Percentiles rank a stretch among this genome's conserved stretches.
Conservation (phyloP, 2,888 invertebrate species). For the Lasioglossum zephyrum region DNA sequence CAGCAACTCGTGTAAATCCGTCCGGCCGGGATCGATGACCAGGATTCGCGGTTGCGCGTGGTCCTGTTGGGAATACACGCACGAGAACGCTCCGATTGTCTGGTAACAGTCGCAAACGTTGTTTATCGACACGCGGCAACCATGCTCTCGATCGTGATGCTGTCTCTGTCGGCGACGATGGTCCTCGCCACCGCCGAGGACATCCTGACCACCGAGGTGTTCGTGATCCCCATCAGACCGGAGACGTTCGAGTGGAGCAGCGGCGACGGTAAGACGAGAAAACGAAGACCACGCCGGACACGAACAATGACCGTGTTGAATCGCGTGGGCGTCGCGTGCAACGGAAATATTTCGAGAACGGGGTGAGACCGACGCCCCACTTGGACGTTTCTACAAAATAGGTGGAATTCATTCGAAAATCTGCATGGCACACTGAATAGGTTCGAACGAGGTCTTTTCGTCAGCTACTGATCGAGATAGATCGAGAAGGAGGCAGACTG, state of each 20-base stretch:
- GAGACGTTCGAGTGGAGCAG: slow-evolving; percentile 93
- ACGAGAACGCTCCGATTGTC: neutral
- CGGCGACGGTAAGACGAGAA: slow-evolving; percentile 86
- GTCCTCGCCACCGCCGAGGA: slow-evolving; percentile 81
- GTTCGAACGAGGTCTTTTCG: neutral
- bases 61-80: neutral
- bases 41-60: slow-evolving; percentile 20
- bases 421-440: neutral
- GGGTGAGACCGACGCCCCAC: neutral
- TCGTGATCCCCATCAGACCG: slow-evolving; percentile 91
- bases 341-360: neutral
- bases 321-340: slow-evolving; percentile 14
- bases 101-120: slow-evolving; percentile 19
- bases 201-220: slow-evolving; percentile 90
- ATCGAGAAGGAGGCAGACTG: neutral
- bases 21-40: slow-evolving; percentile 26
- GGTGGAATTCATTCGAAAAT: neutral
- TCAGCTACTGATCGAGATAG: no score
- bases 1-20: neutral
- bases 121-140: slow-evolving; percentile 55
- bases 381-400: neutral
- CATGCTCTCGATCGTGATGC: slow-evolving; percentile 51
- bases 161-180: slow-evolving; percentile 36
- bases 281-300: neutral
- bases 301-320: slow-evolving; percentile 22